phyloP scores from a whole-genome alignment of 2,797 vertebrate species.

The Phataginus tricuspis region DNA sequence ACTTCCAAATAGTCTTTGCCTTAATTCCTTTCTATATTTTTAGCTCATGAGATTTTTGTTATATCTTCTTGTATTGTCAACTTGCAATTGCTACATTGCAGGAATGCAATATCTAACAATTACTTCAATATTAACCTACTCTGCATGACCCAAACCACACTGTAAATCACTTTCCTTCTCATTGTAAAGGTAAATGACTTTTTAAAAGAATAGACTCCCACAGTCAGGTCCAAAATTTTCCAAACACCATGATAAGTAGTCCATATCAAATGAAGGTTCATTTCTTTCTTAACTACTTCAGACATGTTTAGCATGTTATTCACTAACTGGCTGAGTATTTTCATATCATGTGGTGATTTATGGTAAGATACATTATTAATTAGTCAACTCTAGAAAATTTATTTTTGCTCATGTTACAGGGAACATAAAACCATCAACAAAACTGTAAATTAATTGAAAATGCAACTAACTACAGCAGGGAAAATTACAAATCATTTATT shows the following conservation, averaged over 20 bases:
- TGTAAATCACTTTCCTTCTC: slow-evolving; percentile 87
- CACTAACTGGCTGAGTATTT: slow-evolving; percentile 49
- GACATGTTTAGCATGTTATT: slow-evolving; percentile 71
- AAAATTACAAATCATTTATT: slow-evolving; percentile 36
- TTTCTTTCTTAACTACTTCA: slow-evolving; percentile 74
- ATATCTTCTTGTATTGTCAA: slow-evolving; percentile 98
- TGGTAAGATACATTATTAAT: slow-evolving; percentile 59
- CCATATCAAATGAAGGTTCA: slow-evolving; percentile 68
- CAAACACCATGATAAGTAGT: slow-evolving; percentile 69
- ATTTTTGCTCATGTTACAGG: slow-evolving; percentile 64
- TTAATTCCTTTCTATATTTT: slow-evolving; percentile 90
- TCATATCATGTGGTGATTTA: slow-evolving; percentile 74
- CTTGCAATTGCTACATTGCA: slow-evolving; percentile 96
- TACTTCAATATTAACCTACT: slow-evolving; percentile 83
- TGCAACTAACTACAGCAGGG: neutral
- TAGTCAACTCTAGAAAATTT: slow-evolving; percentile 69
- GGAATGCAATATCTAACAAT: slow-evolving; percentile 88
- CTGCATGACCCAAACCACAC: slow-evolving; percentile 90
- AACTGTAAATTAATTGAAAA: slow-evolving; percentile 30
- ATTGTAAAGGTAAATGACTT: slow-evolving; percentile 87
- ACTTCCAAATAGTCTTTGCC: slow-evolving; percentile 93
- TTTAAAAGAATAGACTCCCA: slow-evolving; percentile 65
- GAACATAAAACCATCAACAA: neutral
- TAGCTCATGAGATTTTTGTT: slow-evolving; percentile 93
- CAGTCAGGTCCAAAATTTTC: slow-evolving; percentile 71